Evolutionary conservation across 2,888 invertebrate species (phyloP).

Genomic region (Archaeoteleia sp.): DNA sequence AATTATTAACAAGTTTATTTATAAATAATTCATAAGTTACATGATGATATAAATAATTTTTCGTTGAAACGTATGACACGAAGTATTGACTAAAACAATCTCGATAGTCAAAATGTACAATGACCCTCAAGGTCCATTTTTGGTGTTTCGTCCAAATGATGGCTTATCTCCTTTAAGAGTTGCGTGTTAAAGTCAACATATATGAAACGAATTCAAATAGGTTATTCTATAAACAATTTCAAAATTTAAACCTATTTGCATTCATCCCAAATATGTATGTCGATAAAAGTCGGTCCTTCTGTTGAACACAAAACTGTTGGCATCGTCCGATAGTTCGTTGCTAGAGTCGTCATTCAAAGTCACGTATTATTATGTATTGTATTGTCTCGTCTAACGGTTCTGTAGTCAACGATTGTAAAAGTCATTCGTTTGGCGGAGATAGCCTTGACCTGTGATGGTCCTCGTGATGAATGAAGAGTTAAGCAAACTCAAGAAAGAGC

Average conservation of each 20-base stretch:
- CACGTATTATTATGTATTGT: constrained; percentile 18
- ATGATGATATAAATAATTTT: constrained; percentile 68
- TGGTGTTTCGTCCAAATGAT: constrained; percentile 42
- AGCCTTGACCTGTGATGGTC: constrained; percentile 45
- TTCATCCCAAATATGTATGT: neutral
- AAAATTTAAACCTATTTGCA: no score
- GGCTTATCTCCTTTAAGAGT: constrained; percentile 34
- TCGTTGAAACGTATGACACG: constrained; percentile 61
- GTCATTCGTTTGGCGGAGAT: constrained; percentile 44
- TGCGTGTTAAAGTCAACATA: constrained; percentile 12
- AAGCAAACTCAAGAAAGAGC: constrained; percentile 27
- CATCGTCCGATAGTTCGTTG: constrained; percentile 41
- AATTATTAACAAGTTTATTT: constrained; percentile 63
- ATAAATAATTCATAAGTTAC: constrained; percentile 71
- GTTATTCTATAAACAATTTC: no score
- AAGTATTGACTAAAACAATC: constrained; percentile 63
- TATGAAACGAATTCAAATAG: constrained; percentile 11
- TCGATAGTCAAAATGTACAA: constrained; percentile 47
- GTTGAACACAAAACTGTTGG: constrained; percentile 32
- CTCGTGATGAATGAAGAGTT: constrained; percentile 48
- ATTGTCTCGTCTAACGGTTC: constrained; percentile 48
- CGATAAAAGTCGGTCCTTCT: constrained; percentile 16
- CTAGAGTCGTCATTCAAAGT: constrained; percentile 35
- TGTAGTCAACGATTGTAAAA: constrained; percentile 33
- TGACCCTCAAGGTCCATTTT: constrained; percentile 42